A percentile compares a stretch with the other conserved stretches of the same genome.
These are phyloP conservation scores for Elmis aenea DNA, from an alignment of 2,888 invertebrate species.

Conservation along the genomic window DNA sequence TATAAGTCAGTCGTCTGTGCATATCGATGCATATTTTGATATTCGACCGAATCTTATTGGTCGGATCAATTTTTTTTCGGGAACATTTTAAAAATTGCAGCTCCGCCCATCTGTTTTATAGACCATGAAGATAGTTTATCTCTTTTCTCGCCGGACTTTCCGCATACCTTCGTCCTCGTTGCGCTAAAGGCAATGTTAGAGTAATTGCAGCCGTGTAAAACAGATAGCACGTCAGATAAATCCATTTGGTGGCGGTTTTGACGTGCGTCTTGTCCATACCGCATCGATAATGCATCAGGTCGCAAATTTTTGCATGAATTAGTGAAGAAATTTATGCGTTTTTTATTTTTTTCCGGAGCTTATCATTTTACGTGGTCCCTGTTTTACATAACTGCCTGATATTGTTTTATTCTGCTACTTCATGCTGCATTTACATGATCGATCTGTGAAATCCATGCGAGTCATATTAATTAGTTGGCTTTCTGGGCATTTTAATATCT, in stretches of 20 bases:
- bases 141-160: slow-evolving; percentile 19
- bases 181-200: slow-evolving; percentile 38
- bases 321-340: slow-evolving; percentile 18
- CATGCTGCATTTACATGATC: slow-evolving; percentile 18
- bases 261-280: slow-evolving; percentile 25
- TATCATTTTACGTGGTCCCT: slow-evolving; percentile 16
- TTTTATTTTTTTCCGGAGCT: slow-evolving; percentile 16
- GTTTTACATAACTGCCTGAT: slow-evolving; percentile 15
- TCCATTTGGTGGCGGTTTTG: slow-evolving; percentile 36
- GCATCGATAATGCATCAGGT: slow-evolving; percentile 28
- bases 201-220: slow-evolving; percentile 42
- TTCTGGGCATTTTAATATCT: slow-evolving; percentile 22
- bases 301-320: slow-evolving; percentile 31
- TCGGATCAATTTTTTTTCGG: slow-evolving; percentile 34
- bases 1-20: slow-evolving; percentile 26
- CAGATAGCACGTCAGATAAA: slow-evolving; percentile 40
- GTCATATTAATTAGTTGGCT: slow-evolving; percentile 25
- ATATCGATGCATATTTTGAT: slow-evolving; percentile 41
- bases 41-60: slow-evolving; percentile 40
- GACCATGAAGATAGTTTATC: slow-evolving; percentile 29
- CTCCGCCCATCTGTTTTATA: slow-evolving; percentile 35
- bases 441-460: slow-evolving; percentile 18
- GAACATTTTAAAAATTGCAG: slow-evolving; percentile 34
- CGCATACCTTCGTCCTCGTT: slow-evolving; percentile 21
- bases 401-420: slow-evolving; percentile 18